Evolutionary conservation across 2,888 invertebrate genomes (phyloP).

Genomic region (Fabriciana adippe): DNA sequence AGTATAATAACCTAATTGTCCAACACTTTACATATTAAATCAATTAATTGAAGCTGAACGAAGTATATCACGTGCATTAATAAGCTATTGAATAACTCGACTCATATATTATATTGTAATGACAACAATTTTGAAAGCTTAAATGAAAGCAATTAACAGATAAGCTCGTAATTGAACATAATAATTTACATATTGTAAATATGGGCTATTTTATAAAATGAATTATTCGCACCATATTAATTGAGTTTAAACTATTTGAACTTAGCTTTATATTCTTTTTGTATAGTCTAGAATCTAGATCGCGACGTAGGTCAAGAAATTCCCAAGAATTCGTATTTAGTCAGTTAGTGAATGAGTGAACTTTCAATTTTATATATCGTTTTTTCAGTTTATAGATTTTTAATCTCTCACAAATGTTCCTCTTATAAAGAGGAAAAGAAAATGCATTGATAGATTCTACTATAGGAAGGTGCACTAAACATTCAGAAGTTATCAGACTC

Average conservation of each 20-base stretch:
- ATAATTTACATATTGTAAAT: slow-evolving; percentile 11
- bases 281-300: too few species aligned
- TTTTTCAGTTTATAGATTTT: too few species aligned
- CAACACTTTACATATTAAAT: neutral
- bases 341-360: too few species aligned
- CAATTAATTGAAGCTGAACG: slow-evolving; percentile 6
- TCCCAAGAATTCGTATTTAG: too few species aligned
- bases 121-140: slow-evolving; percentile 14
- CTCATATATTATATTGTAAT: slow-evolving; percentile 10
- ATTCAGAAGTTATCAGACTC: neutral
- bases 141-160: slow-evolving; percentile 14
- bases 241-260: neutral
- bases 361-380: too few species aligned
- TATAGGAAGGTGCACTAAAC: too few species aligned
- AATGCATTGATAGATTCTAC: too few species aligned
- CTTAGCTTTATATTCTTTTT: too few species aligned
- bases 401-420: too few species aligned
- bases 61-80: slow-evolving; percentile 11
- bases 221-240: neutral
- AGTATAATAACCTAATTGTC: neutral
- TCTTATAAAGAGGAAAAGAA: too few species aligned
- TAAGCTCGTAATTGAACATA: slow-evolving; percentile 15
- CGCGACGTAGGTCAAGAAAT: too few species aligned
- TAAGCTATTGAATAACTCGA: slow-evolving; percentile 9
- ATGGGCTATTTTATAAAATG: neutral